These are phyloP conservation scores for Drosophila paranaensis DNA, from an alignment of 2,888 invertebrate species.

Conservation along the genomic window DNA sequence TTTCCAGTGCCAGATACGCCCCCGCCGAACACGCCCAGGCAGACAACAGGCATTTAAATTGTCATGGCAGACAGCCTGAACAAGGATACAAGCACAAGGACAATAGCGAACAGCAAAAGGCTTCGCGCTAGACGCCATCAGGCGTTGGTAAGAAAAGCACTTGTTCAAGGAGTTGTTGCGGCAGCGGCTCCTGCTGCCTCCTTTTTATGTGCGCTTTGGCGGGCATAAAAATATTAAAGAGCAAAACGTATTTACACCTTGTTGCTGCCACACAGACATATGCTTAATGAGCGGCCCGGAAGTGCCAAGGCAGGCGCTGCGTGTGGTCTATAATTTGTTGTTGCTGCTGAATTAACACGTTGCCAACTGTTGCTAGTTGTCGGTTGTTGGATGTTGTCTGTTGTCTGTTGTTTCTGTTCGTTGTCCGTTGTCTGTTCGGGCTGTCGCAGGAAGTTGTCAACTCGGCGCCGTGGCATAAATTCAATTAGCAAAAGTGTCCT, in stretches of 20 bases:
- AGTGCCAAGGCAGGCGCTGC: slow-evolving; percentile 20
- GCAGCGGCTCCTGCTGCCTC: slow-evolving; percentile 5
- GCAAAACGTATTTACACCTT: slow-evolving; percentile 74
- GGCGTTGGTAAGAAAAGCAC: slow-evolving; percentile 31
- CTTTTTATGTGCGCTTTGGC: slow-evolving; percentile 43
- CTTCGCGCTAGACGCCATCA: slow-evolving; percentile 45
- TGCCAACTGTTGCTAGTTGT: slow-evolving; percentile 74
- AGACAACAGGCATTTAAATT: slow-evolving; percentile 70
- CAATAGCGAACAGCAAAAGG: slow-evolving; percentile 44
- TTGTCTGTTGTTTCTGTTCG: background rate
- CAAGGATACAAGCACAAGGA: slow-evolving; percentile 35
- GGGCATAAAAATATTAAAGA: slow-evolving; percentile 31
- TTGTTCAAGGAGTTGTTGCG: slow-evolving; percentile 19
- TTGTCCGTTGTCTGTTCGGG: slow-evolving; percentile 1
- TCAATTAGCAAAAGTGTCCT: slow-evolving; percentile 78
- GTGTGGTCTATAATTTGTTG: slow-evolving; percentile 16
- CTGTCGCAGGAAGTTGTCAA: slow-evolving; percentile 70
- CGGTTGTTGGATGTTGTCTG: slow-evolving; percentile 3
- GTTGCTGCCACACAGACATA: slow-evolving; percentile 65
- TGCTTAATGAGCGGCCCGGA: slow-evolving; percentile 74
- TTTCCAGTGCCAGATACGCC: slow-evolving; percentile 44
- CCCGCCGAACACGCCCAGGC: slow-evolving; percentile 1
- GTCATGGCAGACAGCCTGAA: slow-evolving; percentile 55
- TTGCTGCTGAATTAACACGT: slow-evolving; percentile 69
- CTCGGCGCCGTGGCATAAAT: slow-evolving; percentile 70